Base-by-base conservation (phyloP, 2,888 invertebrate species). In the Hymenopus coronatus region DNA sequence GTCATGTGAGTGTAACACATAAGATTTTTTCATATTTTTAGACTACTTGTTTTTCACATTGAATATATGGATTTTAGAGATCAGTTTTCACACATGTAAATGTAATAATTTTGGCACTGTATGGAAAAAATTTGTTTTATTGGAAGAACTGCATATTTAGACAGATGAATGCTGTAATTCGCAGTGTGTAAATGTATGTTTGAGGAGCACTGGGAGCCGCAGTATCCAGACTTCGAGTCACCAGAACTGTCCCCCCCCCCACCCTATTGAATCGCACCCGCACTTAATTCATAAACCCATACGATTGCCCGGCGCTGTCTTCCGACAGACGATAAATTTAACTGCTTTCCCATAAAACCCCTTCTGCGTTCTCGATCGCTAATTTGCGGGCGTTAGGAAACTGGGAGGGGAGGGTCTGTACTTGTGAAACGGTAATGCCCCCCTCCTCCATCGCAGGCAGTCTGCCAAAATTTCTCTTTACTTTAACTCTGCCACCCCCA, bases 381-480 rank as follows among this genome's bases (percentile, higher is more conserved):
- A 46, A 85, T 85, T 85, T 85, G 85, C 85, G 85, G 85, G 46
- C 54, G 54, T 70, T 70, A 70, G 54, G 54, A 70, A 70, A 70
- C 33, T 46, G 46, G 27, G 7, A n/a, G 27, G 27, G n/a, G 27
- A 40, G 85, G 15, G n/a, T 33, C 33, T 46, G 85, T 85, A 46
- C 85, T 85, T 85, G 85, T 85, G 85, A 85, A 84, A 28, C 20
- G 85, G 85, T 46, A 85, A 46, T 46, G 85, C 85, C 85, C 27
- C 27, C 27, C 81, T 20, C 70, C 54, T 70, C 25, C 54, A 25
- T 70, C 85, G 25, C 28, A 25, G 88, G 88, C 88, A 84, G 54
- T 14, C n/a, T 84, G 88, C 88, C 88, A 88, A 84, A 88, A 88
- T 46, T 88, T 88, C 88, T 88, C 88, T 88, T 84, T 83, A 70